Conservation (phyloP, 2,797 vertebrate genomes). For the Notolepis coatsorum region DNA sequence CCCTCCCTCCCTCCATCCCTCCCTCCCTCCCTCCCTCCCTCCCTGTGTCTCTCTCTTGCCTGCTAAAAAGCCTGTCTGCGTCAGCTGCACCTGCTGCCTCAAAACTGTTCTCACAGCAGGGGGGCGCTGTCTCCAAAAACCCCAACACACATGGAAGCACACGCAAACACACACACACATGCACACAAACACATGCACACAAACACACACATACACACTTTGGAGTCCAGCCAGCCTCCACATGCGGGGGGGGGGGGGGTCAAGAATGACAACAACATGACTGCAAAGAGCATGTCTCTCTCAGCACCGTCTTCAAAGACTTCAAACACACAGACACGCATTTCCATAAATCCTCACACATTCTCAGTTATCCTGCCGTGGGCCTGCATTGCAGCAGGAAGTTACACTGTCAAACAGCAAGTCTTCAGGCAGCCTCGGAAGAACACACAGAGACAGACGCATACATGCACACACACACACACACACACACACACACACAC, state of each 20-base stretch:
- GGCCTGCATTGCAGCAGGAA: slow-evolving; percentile 58
- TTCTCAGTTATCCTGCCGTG: neutral
- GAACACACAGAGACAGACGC: slow-evolving; percentile 3
- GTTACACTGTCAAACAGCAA: slow-evolving; percentile 36
- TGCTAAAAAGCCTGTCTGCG: slow-evolving; percentile 73
- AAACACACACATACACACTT: slow-evolving; percentile 11
- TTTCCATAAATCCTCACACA: slow-evolving; percentile 46
- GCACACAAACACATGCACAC: neutral
- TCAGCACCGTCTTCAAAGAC: slow-evolving; percentile 54
- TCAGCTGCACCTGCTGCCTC: slow-evolving; percentile 83
- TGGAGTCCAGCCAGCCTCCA: slow-evolving; percentile 47
- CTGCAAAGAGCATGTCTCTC: slow-evolving; percentile 50
- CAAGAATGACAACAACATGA: slow-evolving; percentile 71
- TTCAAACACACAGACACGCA: slow-evolving; percentile 13
- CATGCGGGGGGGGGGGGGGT: slow-evolving; percentile 48
- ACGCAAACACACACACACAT: slow-evolving; percentile 18
- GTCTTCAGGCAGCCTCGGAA: slow-evolving; percentile 28
- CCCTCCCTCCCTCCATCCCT: slow-evolving; percentile 56
- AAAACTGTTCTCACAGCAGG: slow-evolving; percentile 69
- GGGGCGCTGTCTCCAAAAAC: slow-evolving; percentile 67
- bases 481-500: no score
- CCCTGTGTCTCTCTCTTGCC: slow-evolving; percentile 56
- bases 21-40: slow-evolving; percentile 59
- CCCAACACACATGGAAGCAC: slow-evolving; percentile 43
- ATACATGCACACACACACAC: no score